Evolutionary conservation across 2,797 vertebrate species (phyloP).

Genomic region (Epinephelus awoara): DNA sequence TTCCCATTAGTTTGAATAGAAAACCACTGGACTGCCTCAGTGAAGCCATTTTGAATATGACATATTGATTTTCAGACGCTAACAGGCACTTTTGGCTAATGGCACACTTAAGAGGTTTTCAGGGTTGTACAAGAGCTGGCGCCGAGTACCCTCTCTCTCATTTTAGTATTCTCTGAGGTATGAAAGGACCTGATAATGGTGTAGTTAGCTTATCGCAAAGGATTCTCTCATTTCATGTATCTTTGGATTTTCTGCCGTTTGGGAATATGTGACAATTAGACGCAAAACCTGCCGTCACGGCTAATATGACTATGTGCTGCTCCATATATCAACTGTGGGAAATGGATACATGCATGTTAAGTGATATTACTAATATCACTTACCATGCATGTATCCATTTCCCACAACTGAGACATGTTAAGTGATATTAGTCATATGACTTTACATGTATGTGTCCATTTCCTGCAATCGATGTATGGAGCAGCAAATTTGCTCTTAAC

Average conservation of each 20-base stretch:
- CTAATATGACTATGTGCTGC: background rate
- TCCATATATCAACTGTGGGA: background rate
- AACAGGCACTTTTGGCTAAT: slow-evolving; percentile 57
- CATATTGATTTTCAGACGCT: slow-evolving; percentile 48
- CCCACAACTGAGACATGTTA: background rate
- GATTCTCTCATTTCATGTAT: background rate
- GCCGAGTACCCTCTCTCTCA: slow-evolving; percentile 12
- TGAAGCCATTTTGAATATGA: slow-evolving; percentile 12
- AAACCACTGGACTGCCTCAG: background rate
- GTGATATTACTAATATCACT: background rate
- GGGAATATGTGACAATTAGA: background rate
- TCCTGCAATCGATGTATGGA: background rate
- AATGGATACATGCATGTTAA: background rate
- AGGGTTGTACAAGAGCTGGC: slow-evolving; percentile 33
- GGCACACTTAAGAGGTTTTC: slow-evolving; percentile 37
- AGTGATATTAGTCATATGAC: background rate
- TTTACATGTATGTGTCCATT: background rate
- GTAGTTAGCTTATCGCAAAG: background rate
- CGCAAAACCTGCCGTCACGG: background rate
- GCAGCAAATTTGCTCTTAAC: background rate
- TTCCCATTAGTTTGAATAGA: slow-evolving; percentile 26
- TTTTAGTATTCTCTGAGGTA: slow-evolving; percentile 9
- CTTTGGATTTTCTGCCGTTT: background rate
- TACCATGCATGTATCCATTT: background rate
- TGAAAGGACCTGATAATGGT: background rate